Evolutionary conservation across 1,140 invertebrate species (phyloP).

Genomic region (Calycopis cecrops): DNA sequence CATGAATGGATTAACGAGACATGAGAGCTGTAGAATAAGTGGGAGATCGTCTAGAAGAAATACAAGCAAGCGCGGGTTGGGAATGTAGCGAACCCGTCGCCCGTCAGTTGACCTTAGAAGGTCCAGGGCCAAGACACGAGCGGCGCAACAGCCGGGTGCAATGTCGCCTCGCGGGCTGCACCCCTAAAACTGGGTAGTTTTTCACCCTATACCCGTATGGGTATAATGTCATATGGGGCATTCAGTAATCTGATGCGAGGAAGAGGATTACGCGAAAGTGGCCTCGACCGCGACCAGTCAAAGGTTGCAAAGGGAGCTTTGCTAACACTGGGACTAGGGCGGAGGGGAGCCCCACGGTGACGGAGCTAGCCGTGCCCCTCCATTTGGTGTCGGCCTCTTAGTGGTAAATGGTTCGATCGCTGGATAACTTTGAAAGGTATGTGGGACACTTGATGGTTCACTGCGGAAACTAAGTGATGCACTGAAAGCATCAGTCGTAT

Average conservation of each 20-base stretch:
- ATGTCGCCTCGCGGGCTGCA: too few relatives aligned
- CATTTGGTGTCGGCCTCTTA: conserved; percentile 8
- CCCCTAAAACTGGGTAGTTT: not conserved
- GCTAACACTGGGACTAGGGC: not conserved
- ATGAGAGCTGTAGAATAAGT: too few relatives aligned
- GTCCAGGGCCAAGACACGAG: too few relatives aligned
- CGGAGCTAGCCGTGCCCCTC: not conserved
- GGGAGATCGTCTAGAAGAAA: too few relatives aligned
- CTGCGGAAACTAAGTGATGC: too few relatives aligned
- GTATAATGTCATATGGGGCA: not conserved
- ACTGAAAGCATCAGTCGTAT: too few relatives aligned
- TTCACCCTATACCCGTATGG: not conserved
- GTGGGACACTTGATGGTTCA: too few relatives aligned
- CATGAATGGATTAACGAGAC: conserved; percentile 71
- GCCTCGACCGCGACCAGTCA: not conserved
- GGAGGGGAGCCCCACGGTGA: conserved; percentile 6
- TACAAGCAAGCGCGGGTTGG: too few relatives aligned
- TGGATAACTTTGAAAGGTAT: not conserved
- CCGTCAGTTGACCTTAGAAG: too few relatives aligned
- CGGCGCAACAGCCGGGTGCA: too few relatives aligned
- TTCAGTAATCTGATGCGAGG: conserved; percentile 7
- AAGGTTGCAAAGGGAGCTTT: not conserved
- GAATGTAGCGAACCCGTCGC: too few relatives aligned
- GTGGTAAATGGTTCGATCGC: not conserved
- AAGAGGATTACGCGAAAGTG: not conserved